Percentiles rank a stretch among this genome's conserved stretches.
These are phyloP conservation scores for Maccullochella peelii DNA, from an alignment of 2,113 vertebrate species.

Conservation along the genomic window DNA sequence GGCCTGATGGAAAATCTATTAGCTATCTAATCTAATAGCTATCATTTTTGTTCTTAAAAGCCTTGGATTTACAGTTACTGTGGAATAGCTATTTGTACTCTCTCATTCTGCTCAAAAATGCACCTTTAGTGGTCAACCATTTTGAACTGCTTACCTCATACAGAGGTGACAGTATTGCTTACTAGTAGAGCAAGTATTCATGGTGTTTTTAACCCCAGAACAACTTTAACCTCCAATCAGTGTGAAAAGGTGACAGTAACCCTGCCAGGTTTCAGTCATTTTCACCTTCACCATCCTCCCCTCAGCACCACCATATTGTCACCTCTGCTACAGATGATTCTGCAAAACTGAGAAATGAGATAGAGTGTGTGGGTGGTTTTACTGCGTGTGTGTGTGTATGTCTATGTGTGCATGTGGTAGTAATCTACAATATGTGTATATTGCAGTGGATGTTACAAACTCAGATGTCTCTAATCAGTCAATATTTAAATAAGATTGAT, in stretches of 20 bases:
- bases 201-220: slow-evolving; percentile 6
- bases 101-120: background rate
- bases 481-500: slow-evolving; percentile 53
- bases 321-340: slow-evolving; percentile 69
- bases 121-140: background rate
- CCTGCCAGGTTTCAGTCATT: slow-evolving; percentile 43
- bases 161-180: slow-evolving; percentile 12
- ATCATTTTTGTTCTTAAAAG: slow-evolving; percentile 31
- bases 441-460: slow-evolving; percentile 21
- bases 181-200: slow-evolving; percentile 17
- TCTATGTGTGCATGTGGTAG: background rate
- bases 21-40: no score
- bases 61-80: background rate
- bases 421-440: background rate
- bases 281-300: slow-evolving; percentile 62
- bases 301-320: slow-evolving; percentile 50
- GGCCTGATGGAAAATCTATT: slow-evolving; percentile 33
- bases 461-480: slow-evolving; percentile 38
- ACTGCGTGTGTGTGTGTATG: background rate
- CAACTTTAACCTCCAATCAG: slow-evolving; percentile 54
- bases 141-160: slow-evolving; percentile 20
- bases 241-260: slow-evolving; percentile 42
- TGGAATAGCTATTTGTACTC: background rate
- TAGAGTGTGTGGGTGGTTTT: slow-evolving; percentile 3
- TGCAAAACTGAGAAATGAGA: slow-evolving; percentile 64